Evolutionary conservation across 2,888 invertebrate species (phyloP).

Genomic region (Pollenia angustigena): DNA sequence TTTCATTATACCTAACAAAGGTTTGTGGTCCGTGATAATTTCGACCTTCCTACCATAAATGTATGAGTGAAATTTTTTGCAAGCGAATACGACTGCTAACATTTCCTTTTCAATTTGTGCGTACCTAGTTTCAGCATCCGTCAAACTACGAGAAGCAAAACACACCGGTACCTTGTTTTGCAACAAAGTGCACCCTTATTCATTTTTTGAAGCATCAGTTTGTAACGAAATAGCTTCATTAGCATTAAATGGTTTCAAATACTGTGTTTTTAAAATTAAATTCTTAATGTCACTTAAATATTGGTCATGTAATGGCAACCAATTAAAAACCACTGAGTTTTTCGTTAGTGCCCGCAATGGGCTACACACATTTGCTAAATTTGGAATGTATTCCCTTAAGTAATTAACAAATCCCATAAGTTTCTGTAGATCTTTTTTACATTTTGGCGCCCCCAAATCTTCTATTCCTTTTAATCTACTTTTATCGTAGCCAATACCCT

Average conservation of each 20-base stretch:
- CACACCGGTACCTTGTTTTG: neutral
- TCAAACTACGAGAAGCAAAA: constrained; percentile 73
- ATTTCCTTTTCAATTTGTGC: constrained; percentile 76
- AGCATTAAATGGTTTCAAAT: constrained; percentile 47
- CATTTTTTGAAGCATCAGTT: constrained; percentile 71
- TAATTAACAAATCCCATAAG: constrained; percentile 60
- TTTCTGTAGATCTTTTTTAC: constrained; percentile 54
- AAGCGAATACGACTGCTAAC: constrained; percentile 72
- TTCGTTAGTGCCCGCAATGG: constrained; percentile 70
- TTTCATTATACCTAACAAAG: constrained; percentile 51
- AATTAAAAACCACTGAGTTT: constrained; percentile 63
- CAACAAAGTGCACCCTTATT: constrained; percentile 62
- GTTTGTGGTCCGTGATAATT: constrained; percentile 68
- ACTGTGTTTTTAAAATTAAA: constrained; percentile 64
- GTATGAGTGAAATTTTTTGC: constrained; percentile 73
- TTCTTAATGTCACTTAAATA: constrained; percentile 56
- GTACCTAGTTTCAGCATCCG: constrained; percentile 73
- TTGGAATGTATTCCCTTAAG: constrained; percentile 74
- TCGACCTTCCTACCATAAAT: constrained; percentile 72
- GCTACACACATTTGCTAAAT: constrained; percentile 58
- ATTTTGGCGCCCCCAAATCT: constrained; percentile 48
- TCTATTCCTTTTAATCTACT: constrained; percentile 47
- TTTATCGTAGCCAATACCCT: constrained; percentile 47
- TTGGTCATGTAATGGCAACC: constrained; percentile 57
- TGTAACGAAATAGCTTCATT: constrained; percentile 51